These are phyloP conservation scores for Chaetura pelagica DNA, from an alignment of 2,113 vertebrate genomes.

Conservation along the genomic window DNA sequence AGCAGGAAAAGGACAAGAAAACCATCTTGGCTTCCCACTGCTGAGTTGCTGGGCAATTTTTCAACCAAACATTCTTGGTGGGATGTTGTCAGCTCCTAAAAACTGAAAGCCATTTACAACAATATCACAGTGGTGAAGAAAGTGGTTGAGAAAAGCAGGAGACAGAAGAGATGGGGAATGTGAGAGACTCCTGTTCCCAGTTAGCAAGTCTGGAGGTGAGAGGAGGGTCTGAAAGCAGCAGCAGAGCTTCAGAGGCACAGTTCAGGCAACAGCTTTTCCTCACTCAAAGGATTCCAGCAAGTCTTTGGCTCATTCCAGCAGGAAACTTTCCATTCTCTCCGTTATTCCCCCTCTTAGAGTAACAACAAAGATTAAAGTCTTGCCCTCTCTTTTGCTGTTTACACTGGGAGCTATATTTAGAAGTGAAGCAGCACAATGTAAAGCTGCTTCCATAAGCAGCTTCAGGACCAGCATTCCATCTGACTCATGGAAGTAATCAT, in stretches of 20 bases:
- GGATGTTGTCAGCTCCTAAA: not conserved
- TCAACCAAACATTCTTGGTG: not conserved
- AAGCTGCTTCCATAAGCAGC: not conserved
- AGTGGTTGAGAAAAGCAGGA: fast-evolving
- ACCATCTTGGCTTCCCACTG: not conserved
- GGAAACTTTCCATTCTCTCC: fast-evolving
- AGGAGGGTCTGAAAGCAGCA: not conserved
- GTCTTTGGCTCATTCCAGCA: not conserved
- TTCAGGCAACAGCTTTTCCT: not conserved
- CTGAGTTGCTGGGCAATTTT: not conserved
- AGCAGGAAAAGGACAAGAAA: not conserved
- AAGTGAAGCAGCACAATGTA: not conserved
- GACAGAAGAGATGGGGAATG: not conserved
- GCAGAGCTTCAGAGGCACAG: not conserved
- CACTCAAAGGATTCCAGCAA: not conserved
- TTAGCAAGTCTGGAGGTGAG: not conserved
- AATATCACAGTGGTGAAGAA: not conserved
- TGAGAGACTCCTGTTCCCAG: not conserved
- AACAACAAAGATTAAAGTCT: not conserved
- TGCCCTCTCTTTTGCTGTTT: not conserved
- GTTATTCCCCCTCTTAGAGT: not conserved
- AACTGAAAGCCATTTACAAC: not conserved
- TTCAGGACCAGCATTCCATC: not conserved
- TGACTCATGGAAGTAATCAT: not conserved
- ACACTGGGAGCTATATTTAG: not conserved